Conservation (phyloP, 2,113 vertebrate genomes). For the Seriola rivoliana region DNA sequence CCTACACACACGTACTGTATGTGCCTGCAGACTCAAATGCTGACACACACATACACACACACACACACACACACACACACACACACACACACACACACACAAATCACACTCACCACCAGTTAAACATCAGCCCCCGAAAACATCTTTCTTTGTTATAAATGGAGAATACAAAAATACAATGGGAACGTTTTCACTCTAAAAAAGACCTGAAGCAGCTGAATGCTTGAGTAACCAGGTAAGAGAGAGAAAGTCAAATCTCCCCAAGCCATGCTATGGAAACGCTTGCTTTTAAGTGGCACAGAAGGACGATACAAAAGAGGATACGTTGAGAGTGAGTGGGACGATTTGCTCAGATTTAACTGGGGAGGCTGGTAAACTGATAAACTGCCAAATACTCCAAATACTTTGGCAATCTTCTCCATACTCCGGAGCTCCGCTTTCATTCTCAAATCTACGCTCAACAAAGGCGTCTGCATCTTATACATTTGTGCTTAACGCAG, state of each 20-base stretch:
- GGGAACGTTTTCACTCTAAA: constrained; percentile 16
- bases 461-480: not conserved
- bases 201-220: constrained; percentile 16
- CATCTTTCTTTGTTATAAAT: constrained; percentile 29
- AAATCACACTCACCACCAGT: constrained; percentile 9
- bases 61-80: not conserved
- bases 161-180: constrained; percentile 34
- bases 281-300: constrained; percentile 26
- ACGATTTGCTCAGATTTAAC: constrained; percentile 27
- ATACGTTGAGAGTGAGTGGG: constrained; percentile 47
- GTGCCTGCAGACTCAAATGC: constrained; percentile 2
- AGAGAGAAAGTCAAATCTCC: constrained; percentile 23
- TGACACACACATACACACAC: not conserved
- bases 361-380: not conserved
- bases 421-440: not conserved
- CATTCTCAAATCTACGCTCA: constrained; percentile 10
- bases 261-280: constrained; percentile 13
- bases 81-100: not conserved
- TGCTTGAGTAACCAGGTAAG: constrained; percentile 35
- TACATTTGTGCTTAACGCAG: not conserved
- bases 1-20: constrained; percentile 7
- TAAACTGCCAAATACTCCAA: constrained; percentile 30
- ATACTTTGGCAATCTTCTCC: constrained; percentile 28
- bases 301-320: constrained; percentile 46
- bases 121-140: constrained; percentile 25